phyloP scores from a whole-genome alignment of 2,797 vertebrate genomes.

The Fratercula arctica region DNA sequence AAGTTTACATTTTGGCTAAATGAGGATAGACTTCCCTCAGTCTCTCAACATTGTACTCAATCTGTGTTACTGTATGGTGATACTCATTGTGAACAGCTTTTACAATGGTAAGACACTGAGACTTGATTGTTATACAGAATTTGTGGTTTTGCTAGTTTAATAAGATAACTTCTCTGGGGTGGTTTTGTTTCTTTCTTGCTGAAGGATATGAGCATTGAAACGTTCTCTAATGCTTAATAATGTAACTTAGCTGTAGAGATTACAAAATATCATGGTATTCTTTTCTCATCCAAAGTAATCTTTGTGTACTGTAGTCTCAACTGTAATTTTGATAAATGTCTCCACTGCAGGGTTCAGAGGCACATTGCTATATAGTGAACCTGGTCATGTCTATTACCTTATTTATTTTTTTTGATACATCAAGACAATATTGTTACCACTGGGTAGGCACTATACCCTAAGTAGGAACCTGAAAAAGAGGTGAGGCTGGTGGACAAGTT shows the following conservation, averaged over 20 bases:
- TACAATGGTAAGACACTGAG: background rate
- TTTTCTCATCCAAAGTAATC: background rate
- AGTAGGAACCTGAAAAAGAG: background rate
- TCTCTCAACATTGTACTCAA: background rate
- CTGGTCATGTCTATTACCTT: background rate
- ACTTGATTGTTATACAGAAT: background rate
- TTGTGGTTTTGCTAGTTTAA: background rate
- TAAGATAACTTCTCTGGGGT: background rate
- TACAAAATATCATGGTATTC: background rate
- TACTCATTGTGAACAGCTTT: background rate
- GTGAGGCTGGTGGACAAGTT: background rate
- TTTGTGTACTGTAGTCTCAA: background rate
- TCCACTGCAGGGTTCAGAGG: background rate
- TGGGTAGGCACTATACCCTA: background rate
- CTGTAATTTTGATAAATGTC: background rate
- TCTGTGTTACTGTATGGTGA: background rate
- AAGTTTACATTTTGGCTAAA: background rate
- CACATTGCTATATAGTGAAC: background rate
- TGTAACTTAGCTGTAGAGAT: background rate
- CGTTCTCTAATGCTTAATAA: background rate
- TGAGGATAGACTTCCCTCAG: background rate
- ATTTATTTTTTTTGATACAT: background rate
- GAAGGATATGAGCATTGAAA: background rate
- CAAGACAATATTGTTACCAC: background rate
- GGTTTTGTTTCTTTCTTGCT: background rate